These are phyloP conservation scores for Apis florea DNA, from an alignment of 1,140 invertebrate genomes.

Conservation along the genomic window DNA sequence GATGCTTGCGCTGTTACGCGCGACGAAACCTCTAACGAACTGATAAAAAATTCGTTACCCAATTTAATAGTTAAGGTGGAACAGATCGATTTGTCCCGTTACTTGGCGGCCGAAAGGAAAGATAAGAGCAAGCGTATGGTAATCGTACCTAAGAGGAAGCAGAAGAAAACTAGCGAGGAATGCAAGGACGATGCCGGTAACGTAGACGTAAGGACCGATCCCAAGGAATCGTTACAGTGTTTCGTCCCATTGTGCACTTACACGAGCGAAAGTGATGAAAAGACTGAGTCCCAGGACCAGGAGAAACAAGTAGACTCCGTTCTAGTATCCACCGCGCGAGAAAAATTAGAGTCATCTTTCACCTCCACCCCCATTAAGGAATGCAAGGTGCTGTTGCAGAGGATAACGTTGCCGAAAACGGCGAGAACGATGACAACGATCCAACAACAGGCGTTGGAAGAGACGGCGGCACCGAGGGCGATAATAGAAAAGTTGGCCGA, in stretches of 20 bases:
- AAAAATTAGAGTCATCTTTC: background rate
- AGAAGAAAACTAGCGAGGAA: background rate
- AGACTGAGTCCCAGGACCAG: slow-evolving; percentile 2
- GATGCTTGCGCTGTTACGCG: background rate
- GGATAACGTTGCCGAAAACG: slow-evolving; percentile 1
- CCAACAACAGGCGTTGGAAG: slow-evolving; percentile 19
- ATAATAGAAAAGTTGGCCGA: slow-evolving; percentile 62
- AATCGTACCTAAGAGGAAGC: background rate
- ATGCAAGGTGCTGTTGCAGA: slow-evolving; percentile 52
- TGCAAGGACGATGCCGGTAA: background rate
- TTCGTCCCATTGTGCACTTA: background rate
- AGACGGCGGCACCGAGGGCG: slow-evolving; percentile 8
- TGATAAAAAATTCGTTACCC: background rate
- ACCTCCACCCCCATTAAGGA: slow-evolving; percentile 10
- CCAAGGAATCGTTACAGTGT: background rate
- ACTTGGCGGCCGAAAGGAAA: background rate
- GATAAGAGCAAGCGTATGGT: background rate
- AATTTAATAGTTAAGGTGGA: slow-evolving; percentile 32
- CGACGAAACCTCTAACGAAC: background rate
- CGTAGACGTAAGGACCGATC: background rate
- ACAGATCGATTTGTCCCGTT: slow-evolving; percentile 1
- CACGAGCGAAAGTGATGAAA: background rate
- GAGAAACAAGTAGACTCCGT: background rate
- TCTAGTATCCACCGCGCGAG: no score
- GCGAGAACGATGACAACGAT: background rate